Percentiles rank a stretch among this genome's conserved stretches.
phyloP scores from a whole-genome alignment of 2,888 invertebrate species.

The Phania funesta region DNA sequence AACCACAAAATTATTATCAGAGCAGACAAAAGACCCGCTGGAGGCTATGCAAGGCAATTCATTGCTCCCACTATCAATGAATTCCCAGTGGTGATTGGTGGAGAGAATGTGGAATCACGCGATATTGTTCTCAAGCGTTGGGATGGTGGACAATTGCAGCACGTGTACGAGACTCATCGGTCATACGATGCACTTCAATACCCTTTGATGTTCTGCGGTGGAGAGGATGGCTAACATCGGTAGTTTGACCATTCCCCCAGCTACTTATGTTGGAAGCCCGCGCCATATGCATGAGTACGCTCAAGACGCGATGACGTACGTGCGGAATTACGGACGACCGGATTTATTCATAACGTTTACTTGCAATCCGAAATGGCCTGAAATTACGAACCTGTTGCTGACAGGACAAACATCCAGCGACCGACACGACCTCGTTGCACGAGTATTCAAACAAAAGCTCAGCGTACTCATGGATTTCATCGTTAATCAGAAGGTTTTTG shows the following conservation, averaged over 20 bases:
- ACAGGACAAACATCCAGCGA: constrained; percentile 27
- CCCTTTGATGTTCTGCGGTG: not conserved
- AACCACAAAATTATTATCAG: constrained; percentile 40
- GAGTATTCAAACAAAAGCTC: constrained; percentile 29
- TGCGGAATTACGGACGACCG: constrained; percentile 30
- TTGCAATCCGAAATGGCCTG: constrained; percentile 35
- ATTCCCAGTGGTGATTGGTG: too few relatives aligned
- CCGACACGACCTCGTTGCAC: constrained; percentile 33
- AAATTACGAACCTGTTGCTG: constrained; percentile 52
- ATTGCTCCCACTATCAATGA: constrained; percentile 28
- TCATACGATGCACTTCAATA: constrained; percentile 17
- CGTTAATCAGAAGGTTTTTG: constrained; percentile 40
- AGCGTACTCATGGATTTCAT: constrained; percentile 53
- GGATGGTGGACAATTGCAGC: not conserved
- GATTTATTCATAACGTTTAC: constrained; percentile 43
- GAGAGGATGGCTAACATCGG: not conserved
- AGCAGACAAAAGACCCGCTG: not conserved
- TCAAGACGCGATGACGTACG: constrained; percentile 33
- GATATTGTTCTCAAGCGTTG: too few relatives aligned
- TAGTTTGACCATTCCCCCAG: constrained; percentile 5
- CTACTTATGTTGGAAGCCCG: constrained; percentile 30
- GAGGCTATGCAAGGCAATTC: constrained; percentile 3
- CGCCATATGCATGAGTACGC: constrained; percentile 41
- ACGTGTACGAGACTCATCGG: not conserved
- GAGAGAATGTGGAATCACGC: too few relatives aligned